Evolutionary conservation across 2,113 vertebrate genomes (phyloP), one percentile per base, ranked within the genome.

Genomic region (Pedetes capensis): DNA sequence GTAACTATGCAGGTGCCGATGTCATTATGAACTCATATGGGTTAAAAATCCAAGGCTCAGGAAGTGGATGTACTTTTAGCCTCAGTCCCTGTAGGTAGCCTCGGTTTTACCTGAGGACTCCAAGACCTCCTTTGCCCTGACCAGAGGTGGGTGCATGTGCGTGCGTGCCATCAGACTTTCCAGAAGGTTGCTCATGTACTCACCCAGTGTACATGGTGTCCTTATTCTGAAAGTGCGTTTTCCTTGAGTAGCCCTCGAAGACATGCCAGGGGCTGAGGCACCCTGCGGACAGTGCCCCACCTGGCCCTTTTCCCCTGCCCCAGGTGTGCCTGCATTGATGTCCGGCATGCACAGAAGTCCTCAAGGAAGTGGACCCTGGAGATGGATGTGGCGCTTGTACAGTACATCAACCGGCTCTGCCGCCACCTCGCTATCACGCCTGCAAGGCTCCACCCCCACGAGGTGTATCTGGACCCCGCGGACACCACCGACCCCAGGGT

Each of bases 371-470:
- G 99, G 99, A 98, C 98, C 2, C 98, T 99, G 96, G 99, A 99
- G 95, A 99, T 99, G 99, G 99, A 99, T 2, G 99, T 99, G 39
- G 99, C 99, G 0, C 98, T 99, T 0, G 99, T 99, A 37, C 99
- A 99, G 97, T 99, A 99, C 81, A 98, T 99, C 83, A 99, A 99
- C 98, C 98, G 99, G 53, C 99, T 99, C 9, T 99, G 99, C 91
- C 99, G 99, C 49, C 99, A 99, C 96, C 98, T 99, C 59, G 99
- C 99, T 18, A 99, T 99, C 96, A 99, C 99, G 0, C 99, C 99
- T 0, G 98, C 99, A 0, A 98, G 99, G 27, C 99, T 99, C 0
- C 99, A 99, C 94, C 99, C 99, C 49, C 99, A 99, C 2, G 99
- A 99, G 95, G 99, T 99, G 42, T 99, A 99, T 96, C 97, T 99